phyloP scores from a whole-genome alignment of 2,888 invertebrate species.

The Trisateles emortualis region DNA sequence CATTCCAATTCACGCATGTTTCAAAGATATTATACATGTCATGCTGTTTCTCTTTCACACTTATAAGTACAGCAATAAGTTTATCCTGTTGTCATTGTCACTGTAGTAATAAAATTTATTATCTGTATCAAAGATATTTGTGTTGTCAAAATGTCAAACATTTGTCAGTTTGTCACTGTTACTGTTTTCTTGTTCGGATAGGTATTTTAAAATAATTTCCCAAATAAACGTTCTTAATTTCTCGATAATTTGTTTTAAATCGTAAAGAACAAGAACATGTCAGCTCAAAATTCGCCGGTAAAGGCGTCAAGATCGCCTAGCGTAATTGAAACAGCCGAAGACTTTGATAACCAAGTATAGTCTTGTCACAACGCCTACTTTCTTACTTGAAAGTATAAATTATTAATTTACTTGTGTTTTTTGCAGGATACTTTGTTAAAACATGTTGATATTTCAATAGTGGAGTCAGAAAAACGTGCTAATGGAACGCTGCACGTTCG shows the following conservation, averaged over 20 bases:
- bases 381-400: constrained; percentile 38
- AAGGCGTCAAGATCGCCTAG: constrained; percentile 67
- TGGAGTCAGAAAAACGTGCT: constrained; percentile 92
- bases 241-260: constrained; percentile 2
- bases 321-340: constrained; percentile 70
- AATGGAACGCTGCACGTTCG: constrained; percentile 91
- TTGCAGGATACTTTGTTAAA: constrained; percentile 89
- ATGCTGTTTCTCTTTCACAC: constrained; percentile 15
- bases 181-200: constrained; percentile 36
- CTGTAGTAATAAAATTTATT: constrained; percentile 8
- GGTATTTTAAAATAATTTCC: constrained; percentile 23
- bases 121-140: constrained; percentile 26
- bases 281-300: constrained; percentile 67
- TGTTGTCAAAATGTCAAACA: constrained; percentile 25
- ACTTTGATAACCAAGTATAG: constrained; percentile 75
- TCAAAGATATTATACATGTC: background rate
- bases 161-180: constrained; percentile 32
- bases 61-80: background rate
- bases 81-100: constrained; percentile 30
- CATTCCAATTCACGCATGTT: background rate
- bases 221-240: constrained; percentile 8
- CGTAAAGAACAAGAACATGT: constrained; percentile 56
- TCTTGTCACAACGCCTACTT: constrained; percentile 68
- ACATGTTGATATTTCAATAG: constrained; percentile 91
- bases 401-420: constrained; percentile 23